phyloP scores from a whole-genome alignment of 2,888 invertebrate species.

The Brachynemurus nebulosus region DNA sequence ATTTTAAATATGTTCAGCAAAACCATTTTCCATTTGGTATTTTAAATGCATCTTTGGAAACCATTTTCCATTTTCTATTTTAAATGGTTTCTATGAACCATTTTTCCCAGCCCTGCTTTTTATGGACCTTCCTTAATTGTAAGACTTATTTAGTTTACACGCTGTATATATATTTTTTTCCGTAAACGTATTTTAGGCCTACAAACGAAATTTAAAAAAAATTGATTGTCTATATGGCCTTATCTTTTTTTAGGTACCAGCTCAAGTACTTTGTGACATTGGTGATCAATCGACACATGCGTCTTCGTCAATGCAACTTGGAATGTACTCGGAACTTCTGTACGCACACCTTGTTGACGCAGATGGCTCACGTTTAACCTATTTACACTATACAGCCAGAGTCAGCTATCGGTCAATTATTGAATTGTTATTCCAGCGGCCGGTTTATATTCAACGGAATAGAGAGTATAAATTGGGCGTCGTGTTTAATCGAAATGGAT shows the following conservation, averaged over 20 bases:
- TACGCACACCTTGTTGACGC: conserved; percentile 71
- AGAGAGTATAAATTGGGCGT: conserved; percentile 71
- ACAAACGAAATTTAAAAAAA: no score
- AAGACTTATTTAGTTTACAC: no score
- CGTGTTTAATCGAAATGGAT: conserved; percentile 67
- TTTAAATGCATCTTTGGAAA: no score
- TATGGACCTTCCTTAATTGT: no score
- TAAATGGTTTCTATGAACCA: no score
- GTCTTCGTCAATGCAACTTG: conserved; percentile 17
- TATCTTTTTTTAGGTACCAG: conserved; percentile 55
- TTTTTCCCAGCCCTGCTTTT: no score
- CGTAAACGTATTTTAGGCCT: no score
- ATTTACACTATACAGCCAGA: conserved; percentile 67
- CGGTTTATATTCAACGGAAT: conserved; percentile 60
- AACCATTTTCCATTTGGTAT: no score
- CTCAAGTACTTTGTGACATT: conserved; percentile 47
- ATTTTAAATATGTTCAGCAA: no score
- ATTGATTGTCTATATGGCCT: no score
- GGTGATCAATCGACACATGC: conserved; percentile 28
- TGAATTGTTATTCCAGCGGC: conserved; percentile 68
- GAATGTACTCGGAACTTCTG: conserved; percentile 56
- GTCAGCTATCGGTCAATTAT: conserved; percentile 59
- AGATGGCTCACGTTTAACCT: conserved; percentile 64
- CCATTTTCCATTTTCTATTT: no score
- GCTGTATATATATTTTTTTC: no score